Evolutionary conservation across 2,888 invertebrate genomes (phyloP).

Genomic region (Melinaea menophilus): DNA sequence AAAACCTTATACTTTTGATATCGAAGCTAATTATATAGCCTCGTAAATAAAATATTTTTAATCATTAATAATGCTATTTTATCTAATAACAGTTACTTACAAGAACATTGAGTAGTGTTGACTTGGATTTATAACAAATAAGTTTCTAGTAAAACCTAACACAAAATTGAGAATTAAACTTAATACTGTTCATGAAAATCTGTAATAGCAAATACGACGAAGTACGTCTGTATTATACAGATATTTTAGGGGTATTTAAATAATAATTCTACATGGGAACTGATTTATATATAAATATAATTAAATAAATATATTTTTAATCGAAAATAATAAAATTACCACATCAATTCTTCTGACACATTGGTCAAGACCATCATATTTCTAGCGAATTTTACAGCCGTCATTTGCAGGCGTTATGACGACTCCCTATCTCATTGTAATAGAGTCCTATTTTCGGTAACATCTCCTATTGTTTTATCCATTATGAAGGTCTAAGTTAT

Average conservation of each 20-base stretch:
- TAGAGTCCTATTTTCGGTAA: constrained; percentile 31
- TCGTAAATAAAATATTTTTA: constrained; percentile 11
- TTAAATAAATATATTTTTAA: not conserved
- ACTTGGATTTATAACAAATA: too few species aligned
- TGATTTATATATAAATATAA: not conserved
- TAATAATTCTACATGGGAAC: too few species aligned
- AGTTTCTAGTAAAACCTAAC: too few species aligned
- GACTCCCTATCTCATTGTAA: constrained; percentile 28
- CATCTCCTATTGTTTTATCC: constrained; percentile 32
- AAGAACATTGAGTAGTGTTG: too few species aligned
- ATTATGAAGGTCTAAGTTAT: constrained; percentile 33
- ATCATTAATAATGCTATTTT: constrained; percentile 1
- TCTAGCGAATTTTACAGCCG: constrained; percentile 35
- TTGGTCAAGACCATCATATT: constrained; percentile 32
- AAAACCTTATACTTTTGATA: too few species aligned
- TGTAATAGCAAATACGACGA: too few species aligned
- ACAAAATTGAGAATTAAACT: too few species aligned
- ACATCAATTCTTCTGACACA: constrained; percentile 17
- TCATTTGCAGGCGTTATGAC: constrained; percentile 32
- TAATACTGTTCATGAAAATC: too few species aligned
- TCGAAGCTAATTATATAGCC: too few species aligned
- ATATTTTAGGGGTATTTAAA: too few species aligned
- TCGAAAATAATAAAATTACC: constrained; percentile 10
- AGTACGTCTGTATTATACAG: too few species aligned
- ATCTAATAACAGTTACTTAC: too few species aligned